Evolutionary conservation across 2,888 invertebrate genomes (phyloP).

Genomic region (Pseudolycoriella hygida): DNA sequence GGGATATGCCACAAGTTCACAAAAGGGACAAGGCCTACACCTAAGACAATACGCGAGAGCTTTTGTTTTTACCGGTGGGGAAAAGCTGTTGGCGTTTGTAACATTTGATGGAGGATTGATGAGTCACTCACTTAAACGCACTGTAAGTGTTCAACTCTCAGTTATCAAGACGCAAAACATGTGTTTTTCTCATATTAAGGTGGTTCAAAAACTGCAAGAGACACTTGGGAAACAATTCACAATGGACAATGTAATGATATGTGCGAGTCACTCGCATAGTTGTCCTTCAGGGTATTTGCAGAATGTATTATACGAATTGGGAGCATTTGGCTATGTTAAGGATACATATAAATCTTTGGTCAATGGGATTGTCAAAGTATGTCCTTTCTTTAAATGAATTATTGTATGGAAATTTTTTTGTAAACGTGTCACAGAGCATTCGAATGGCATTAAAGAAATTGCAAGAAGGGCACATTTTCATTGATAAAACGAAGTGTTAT

Average conservation of each 20-base stretch:
- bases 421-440: conserved; percentile 64
- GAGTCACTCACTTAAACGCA: conserved; percentile 55
- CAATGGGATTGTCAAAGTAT: conserved; percentile 48
- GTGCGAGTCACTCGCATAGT: conserved; percentile 83
- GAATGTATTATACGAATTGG: conserved; percentile 75
- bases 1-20: conserved; percentile 80
- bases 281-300: conserved; percentile 77
- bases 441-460: conserved; percentile 56
- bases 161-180: background rate
- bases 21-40: conserved; percentile 71
- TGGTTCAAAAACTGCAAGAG: conserved; percentile 46
- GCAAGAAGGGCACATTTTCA: conserved; percentile 48
- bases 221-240: conserved; percentile 52
- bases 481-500: conserved; percentile 47
- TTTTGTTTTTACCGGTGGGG: conserved; percentile 60
- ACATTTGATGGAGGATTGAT: conserved; percentile 81
- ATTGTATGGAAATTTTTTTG: conserved; percentile 9
- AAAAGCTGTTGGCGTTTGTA: conserved; percentile 57
- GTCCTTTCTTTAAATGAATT: background rate
- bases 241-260: conserved; percentile 67
- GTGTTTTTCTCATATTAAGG: conserved; percentile 31
- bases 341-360: conserved; percentile 50
- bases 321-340: conserved; percentile 56
- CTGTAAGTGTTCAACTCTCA: conserved; percentile 37
- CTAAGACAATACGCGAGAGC: conserved; percentile 73